A percentile compares a stretch with the other conserved stretches of the same genome.
Evolutionary conservation across 1,140 invertebrate species (phyloP).

Genomic region (Euura lappo): DNA sequence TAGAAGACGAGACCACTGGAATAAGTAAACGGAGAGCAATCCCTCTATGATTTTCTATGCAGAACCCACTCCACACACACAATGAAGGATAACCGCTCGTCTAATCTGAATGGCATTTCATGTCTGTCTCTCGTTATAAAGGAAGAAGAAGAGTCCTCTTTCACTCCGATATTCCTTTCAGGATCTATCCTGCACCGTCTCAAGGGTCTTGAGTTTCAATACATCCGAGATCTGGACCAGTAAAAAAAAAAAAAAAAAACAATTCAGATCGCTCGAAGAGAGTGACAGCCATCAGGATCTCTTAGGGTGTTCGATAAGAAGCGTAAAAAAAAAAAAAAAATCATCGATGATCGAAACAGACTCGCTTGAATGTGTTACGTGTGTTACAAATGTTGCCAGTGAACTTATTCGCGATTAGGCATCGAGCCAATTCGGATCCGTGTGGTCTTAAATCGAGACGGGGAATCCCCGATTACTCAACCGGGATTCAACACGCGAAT

Average conservation of each 20-base stretch:
- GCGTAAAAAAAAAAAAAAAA: too few relatives aligned
- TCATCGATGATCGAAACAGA: too few relatives aligned
- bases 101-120: conserved; percentile 34
- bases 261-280: too few relatives aligned
- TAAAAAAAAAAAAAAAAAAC: conserved; percentile 1
- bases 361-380: too few relatives aligned
- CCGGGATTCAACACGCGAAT: not conserved
- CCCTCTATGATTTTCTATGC: conserved; percentile 1
- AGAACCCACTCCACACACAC: too few relatives aligned
- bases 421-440: too few relatives aligned
- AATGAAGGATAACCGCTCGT: conserved; percentile 25
- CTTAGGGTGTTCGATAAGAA: too few relatives aligned
- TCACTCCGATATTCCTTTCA: conserved; percentile 30
- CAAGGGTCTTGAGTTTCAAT: conserved; percentile 47
- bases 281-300: too few relatives aligned
- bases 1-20: not conserved
- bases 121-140: not conserved
- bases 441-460: not conserved
- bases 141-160: conserved; percentile 18
- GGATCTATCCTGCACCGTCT: conserved; percentile 20
- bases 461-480: not conserved
- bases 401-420: too few relatives aligned
- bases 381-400: too few relatives aligned
- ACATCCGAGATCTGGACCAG: conserved; percentile 14
- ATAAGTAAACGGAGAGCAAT: not conserved